Conservation (phyloP, 2,888 invertebrate species). For the Synergus japonicus region DNA sequence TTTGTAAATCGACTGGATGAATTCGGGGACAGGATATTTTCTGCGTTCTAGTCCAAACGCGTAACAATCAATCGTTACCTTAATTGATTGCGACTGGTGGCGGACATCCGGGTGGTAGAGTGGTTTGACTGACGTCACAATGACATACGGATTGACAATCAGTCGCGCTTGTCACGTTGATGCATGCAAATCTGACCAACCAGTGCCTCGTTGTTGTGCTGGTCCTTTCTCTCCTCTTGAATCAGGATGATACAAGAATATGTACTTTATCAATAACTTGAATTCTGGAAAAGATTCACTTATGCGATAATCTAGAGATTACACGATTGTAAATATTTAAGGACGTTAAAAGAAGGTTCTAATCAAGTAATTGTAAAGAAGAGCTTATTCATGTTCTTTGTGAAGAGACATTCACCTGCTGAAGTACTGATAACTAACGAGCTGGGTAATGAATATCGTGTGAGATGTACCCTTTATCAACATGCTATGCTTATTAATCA, state of each 20-base stretch:
- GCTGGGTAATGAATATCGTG: conserved; percentile 21
- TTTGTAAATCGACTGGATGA: background rate
- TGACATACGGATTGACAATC: conserved; percentile 77
- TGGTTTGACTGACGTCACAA: conserved; percentile 75
- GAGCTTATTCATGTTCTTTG: conserved; percentile 8
- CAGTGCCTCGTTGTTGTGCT: conserved; percentile 23
- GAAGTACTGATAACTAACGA: background rate
- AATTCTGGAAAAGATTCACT: background rate
- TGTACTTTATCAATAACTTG: background rate
- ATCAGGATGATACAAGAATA: conserved; percentile 33
- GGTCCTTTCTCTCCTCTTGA: conserved; percentile 23
- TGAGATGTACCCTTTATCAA: conserved; percentile 22
- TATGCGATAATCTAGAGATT: too few species aligned
- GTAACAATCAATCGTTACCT: conserved; percentile 72
- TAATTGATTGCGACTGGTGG: conserved; percentile 74
- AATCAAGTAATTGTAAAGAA: background rate
- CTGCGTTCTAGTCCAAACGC: conserved; percentile 61
- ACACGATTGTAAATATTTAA: background rate
- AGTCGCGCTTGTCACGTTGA: conserved; percentile 76
- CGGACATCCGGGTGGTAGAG: conserved; percentile 56
- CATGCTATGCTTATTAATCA: conserved; percentile 29
- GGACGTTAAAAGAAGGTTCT: background rate
- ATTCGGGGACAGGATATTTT: conserved; percentile 54
- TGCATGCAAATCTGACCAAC: conserved; percentile 73
- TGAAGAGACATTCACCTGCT: background rate